A percentile compares a stretch with the other conserved stretches of the same genome.
phyloP scores from a whole-genome alignment of 2,113 vertebrate genomes.

The Proteles cristata region DNA sequence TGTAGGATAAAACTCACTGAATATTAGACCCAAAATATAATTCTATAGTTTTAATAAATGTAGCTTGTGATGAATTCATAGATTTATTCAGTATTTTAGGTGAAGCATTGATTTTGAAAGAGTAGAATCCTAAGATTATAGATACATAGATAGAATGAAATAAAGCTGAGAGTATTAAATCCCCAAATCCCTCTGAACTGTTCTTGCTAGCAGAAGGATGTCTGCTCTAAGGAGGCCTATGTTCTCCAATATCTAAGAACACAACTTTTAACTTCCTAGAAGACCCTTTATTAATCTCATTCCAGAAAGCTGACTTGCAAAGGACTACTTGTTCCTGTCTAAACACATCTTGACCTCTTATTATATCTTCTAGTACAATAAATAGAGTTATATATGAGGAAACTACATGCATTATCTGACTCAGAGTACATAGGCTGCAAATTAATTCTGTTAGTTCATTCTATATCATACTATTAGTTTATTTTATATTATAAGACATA shows the following conservation, averaged over 20 bases:
- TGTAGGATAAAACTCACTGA: background rate
- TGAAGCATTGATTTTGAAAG: background rate
- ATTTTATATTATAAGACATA: background rate
- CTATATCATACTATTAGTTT: background rate
- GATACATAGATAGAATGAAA: background rate
- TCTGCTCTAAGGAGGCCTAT: background rate
- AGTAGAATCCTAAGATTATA: background rate
- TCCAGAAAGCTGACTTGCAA: rapidly evolving
- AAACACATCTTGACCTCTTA: background rate
- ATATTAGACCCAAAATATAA: background rate
- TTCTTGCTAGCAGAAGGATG: background rate
- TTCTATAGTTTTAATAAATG: background rate
- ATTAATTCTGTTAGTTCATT: background rate
- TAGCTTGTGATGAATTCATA: background rate
- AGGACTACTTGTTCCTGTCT: background rate
- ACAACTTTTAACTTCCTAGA: background rate
- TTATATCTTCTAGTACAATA: background rate
- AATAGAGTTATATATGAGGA: background rate
- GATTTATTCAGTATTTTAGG: background rate
- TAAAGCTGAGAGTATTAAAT: background rate
- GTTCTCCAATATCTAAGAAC: background rate
- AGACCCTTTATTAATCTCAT: background rate
- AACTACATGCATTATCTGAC: background rate
- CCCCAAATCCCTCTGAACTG: background rate
- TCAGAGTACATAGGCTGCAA: background rate